Percentiles rank a stretch among this genome's conserved stretches.
Evolutionary conservation across 2,888 invertebrate genomes (phyloP).

Genomic region (Eumacrocentrus americanus): DNA sequence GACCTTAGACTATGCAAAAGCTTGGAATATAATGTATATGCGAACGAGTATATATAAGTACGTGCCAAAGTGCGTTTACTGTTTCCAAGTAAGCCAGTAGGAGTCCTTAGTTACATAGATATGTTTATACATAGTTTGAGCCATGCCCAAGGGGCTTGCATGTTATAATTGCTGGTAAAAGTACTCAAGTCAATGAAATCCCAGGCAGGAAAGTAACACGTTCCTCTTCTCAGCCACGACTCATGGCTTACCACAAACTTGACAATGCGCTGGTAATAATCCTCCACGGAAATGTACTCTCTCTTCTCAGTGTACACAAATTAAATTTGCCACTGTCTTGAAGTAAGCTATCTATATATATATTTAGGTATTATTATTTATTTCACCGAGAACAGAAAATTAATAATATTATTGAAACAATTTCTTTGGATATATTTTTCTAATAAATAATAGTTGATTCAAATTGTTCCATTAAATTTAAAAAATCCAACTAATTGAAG

Average conservation of each 20-base stretch:
- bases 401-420: no score
- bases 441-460: no score
- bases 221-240: background rate
- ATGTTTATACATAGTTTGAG: constrained; percentile 11
- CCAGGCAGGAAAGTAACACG: background rate
- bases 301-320: no score
- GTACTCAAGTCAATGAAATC: constrained; percentile 24
- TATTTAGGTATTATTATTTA: no score
- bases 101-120: background rate
- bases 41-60: constrained; percentile 15
- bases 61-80: constrained; percentile 26
- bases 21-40: constrained; percentile 18
- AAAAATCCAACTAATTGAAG: no score
- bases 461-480: no score
- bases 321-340: no score
- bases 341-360: no score
- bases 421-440: no score
- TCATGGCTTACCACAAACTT: constrained; percentile 8
- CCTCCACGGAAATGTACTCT: no score
- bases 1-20: background rate
- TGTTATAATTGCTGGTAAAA: constrained; percentile 24
- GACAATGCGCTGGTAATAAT: no score
- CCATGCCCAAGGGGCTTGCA: constrained; percentile 17
- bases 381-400: no score
- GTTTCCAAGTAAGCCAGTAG: constrained; percentile 14